Evolutionary conservation across 2,113 vertebrate species (phyloP).

Genomic region (Caloenas nicobarica): DNA sequence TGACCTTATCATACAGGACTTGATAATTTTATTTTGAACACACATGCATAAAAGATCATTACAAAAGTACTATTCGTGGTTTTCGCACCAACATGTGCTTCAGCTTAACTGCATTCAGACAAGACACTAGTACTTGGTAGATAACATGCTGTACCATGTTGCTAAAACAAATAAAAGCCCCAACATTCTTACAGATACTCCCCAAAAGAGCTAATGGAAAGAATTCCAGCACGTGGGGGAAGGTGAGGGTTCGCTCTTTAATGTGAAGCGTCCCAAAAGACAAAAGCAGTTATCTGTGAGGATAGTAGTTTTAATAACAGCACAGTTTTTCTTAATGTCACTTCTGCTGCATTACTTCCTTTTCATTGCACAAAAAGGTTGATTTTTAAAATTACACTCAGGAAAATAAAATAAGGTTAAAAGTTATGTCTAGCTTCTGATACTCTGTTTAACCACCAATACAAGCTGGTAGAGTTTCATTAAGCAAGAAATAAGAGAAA

Average conservation of each 20-base stretch:
- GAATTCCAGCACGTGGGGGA: background rate
- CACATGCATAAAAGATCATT: background rate
- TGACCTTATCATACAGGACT: background rate
- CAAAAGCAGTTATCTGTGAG: slow-evolving; percentile 19
- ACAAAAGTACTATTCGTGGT: background rate
- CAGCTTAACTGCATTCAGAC: background rate
- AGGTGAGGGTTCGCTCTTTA: background rate
- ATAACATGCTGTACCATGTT: background rate
- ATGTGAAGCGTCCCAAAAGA: background rate
- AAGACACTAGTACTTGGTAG: background rate
- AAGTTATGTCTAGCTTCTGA: background rate
- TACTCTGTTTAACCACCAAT: slow-evolving; percentile 8
- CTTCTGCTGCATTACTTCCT: background rate
- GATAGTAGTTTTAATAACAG: slow-evolving; percentile 33
- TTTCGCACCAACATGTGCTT: background rate
- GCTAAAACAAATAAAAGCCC: background rate
- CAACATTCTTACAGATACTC: background rate
- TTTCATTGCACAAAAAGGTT: slow-evolving; percentile 1
- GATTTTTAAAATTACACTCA: slow-evolving; percentile 50
- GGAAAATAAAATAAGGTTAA: slow-evolving; percentile 20
- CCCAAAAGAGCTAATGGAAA: slow-evolving; percentile 12
- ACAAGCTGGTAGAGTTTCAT: background rate
- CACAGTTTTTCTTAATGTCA: background rate
- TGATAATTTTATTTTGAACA: background rate
- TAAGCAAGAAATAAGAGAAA: background rate